These are phyloP conservation scores for Phataginus tetradactyla DNA, from an alignment of 2,797 vertebrate genomes.

Conservation along the genomic window DNA sequence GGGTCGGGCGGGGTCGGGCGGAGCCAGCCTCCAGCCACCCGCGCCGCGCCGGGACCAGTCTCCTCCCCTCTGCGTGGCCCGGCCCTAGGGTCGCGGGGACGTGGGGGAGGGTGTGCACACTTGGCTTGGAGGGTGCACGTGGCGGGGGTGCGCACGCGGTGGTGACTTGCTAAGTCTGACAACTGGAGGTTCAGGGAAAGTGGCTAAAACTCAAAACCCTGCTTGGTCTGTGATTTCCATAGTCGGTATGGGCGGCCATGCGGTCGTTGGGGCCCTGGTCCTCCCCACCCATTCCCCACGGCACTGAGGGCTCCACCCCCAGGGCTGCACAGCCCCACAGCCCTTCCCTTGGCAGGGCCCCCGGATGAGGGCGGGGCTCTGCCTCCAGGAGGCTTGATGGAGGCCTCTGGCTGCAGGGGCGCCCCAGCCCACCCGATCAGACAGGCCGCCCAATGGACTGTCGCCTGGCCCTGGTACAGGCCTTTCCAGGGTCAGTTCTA, in stretches of 20 bases:
- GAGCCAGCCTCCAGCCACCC: fast-evolving
- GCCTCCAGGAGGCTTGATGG: background rate
- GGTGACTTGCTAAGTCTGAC: background rate
- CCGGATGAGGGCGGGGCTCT: too few relatives aligned
- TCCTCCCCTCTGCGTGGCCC: fast-evolving
- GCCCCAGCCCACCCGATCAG: background rate
- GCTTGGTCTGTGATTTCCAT: background rate
- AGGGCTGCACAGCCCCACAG: background rate
- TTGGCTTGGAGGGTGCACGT: background rate
- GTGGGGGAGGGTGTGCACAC: too few relatives aligned
- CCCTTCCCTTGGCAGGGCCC: background rate
- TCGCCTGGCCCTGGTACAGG: too few relatives aligned
- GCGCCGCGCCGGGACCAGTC: too few relatives aligned
- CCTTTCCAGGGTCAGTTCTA: background rate
- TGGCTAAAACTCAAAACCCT: background rate
- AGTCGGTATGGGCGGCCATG: background rate
- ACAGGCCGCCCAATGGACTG: background rate
- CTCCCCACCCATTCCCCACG: too few relatives aligned
- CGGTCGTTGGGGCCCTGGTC: background rate
- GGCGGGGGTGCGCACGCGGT: background rate
- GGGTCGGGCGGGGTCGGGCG: background rate
- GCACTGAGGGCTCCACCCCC: too few relatives aligned
- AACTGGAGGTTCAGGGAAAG: background rate
- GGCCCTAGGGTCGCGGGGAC: background rate
- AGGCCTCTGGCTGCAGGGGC: background rate